Percentiles rank a stretch among this genome's conserved stretches.
phyloP scores from a whole-genome alignment of 1,140 invertebrate species.

The Drosophila lini region DNA sequence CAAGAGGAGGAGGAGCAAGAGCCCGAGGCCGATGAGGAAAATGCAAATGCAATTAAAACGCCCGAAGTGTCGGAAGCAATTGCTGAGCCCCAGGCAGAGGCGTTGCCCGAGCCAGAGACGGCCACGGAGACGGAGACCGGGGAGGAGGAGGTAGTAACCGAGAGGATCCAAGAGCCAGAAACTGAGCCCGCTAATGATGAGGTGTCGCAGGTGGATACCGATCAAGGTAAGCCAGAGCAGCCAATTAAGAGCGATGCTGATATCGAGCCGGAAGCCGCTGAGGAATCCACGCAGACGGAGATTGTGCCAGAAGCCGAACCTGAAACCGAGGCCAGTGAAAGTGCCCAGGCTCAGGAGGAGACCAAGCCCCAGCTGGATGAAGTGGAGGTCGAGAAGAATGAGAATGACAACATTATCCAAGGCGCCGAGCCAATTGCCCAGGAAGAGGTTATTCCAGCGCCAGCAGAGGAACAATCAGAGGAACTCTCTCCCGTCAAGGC shows the following conservation, averaged over 20 bases:
- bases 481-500: neutral
- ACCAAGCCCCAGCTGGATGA: slow-evolving; percentile 25
- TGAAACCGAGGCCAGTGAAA: slow-evolving; percentile 59
- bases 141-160: slow-evolving; percentile 23
- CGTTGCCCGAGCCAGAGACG: slow-evolving; percentile 23
- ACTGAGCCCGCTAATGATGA: slow-evolving; percentile 50
- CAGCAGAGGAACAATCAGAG: slow-evolving; percentile 13
- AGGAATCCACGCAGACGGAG: slow-evolving; percentile 18
- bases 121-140: slow-evolving; percentile 19
- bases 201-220: slow-evolving; percentile 51
- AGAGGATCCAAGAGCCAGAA: slow-evolving; percentile 21
- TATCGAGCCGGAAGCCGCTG: slow-evolving; percentile 33
- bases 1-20: slow-evolving; percentile 10
- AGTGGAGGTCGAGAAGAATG: slow-evolving; percentile 56
- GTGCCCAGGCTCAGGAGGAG: slow-evolving; percentile 27
- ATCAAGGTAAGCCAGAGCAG: slow-evolving; percentile 24
- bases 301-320: slow-evolving; percentile 22
- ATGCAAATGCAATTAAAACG: slow-evolving; percentile 80
- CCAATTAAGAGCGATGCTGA: slow-evolving; percentile 46
- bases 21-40: slow-evolving; percentile 38
- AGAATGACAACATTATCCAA: slow-evolving; percentile 76
- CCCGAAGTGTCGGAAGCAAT: slow-evolving; percentile 78
- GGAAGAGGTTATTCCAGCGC: slow-evolving; percentile 38
- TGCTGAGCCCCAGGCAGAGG: slow-evolving; percentile 46
- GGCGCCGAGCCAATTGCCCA: slow-evolving; percentile 71